Base-by-base conservation (phyloP, 2,888 invertebrate species). In the Troides aeacus region DNA sequence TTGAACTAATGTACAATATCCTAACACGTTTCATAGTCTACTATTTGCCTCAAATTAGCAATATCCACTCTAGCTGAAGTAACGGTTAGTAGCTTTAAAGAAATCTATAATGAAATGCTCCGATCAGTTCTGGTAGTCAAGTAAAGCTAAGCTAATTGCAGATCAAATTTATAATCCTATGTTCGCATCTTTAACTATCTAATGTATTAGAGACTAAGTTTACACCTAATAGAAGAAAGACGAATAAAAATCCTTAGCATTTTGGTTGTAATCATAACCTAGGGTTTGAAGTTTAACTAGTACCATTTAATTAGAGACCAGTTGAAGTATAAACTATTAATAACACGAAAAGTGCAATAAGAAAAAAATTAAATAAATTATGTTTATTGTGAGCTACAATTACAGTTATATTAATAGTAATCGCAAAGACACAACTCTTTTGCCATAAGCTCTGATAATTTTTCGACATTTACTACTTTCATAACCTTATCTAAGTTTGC, bases 381-480 rank as follows among this genome's bases (percentile, higher is more conserved):
- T 18, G 18, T 53, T 53, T 53, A 53, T 53, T 53, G 6, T 53
- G 6, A 53, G n/a, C 6, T 12, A 53, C 53, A 53, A 53, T 3
- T 46, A 4, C 1, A 50, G 4, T 4, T 36, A 60, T 36, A 70
- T 75, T 68, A 84, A 74, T 79, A 83, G 73, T 84, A 85, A 69
- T 87, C 81, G 72, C 88, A 88, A 42, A 85, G 77, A 75, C 89
- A 90, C 66, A 90, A 74, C 74, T 88, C 82, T 72, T 86, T 88
- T 2, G 85, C 81, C 53, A 90, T 77, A 6, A 76, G 73, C 62
- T 89, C 89, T 1, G 91, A 82, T 57, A 89, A 73, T 1, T 75
- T 74, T 57, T 88, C 82, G 57, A 88, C 71, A 64, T 81, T 75
- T 2, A 88, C 74, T 2, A 83, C 76, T 36, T 82, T 79, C 78